These are phyloP conservation scores for Trachops cirrhosus DNA, from an alignment of 2,797 vertebrate genomes.

Conservation along the genomic window DNA sequence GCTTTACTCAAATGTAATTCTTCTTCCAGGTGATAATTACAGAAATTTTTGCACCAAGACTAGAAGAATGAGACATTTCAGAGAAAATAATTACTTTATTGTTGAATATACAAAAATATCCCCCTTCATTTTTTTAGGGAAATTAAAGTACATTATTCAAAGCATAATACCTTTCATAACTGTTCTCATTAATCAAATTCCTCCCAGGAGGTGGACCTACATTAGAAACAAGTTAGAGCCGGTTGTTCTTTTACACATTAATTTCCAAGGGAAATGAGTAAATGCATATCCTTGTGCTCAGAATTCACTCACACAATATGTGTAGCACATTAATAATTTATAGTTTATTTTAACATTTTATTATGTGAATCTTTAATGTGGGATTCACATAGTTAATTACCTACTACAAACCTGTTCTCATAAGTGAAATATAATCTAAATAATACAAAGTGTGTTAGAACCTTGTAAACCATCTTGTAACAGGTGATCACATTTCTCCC, in stretches of 20 bases:
- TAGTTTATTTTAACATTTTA: constrained; percentile 66
- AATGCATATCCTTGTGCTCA: neutral
- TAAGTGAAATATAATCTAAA: constrained; percentile 59
- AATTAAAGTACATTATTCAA: constrained; percentile 42
- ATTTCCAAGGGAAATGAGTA: constrained; percentile 47
- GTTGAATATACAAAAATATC: neutral
- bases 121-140: neutral
- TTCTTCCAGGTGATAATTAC: neutral
- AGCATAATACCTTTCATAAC: neutral
- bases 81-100: neutral
- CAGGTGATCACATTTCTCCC: neutral
- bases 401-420: neutral
- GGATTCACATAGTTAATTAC: constrained; percentile 58
- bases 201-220: neutral
- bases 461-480: constrained; percentile 56
- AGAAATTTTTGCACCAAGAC: neutral
- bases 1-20: neutral
- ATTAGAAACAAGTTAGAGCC: constrained; percentile 3
- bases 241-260: constrained; percentile 5
- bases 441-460: constrained; percentile 61
- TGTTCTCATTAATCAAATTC: constrained; percentile 35
- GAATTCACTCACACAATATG: constrained; percentile 26
- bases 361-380: constrained; percentile 55
- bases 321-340: constrained; percentile 54
- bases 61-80: neutral